Percentiles rank a stretch among this genome's conserved stretches.
phyloP scores from a whole-genome alignment of 2,113 vertebrate species.

The Smithornis capensis region DNA sequence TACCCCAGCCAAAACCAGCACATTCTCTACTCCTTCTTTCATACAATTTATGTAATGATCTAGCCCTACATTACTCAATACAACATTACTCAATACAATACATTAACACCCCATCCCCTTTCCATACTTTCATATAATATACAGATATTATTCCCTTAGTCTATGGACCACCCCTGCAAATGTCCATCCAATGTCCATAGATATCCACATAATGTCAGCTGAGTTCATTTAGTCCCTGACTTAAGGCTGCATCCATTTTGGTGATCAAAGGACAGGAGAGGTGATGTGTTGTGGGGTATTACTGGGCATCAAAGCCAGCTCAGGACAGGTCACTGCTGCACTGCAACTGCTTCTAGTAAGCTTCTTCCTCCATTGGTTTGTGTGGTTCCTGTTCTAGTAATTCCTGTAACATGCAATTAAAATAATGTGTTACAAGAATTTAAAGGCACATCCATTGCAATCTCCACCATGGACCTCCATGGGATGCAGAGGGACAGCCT shows the following conservation, averaged over 20 bases:
- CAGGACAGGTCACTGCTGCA: neutral
- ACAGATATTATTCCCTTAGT: neutral
- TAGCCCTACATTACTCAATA: neutral
- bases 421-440: neutral
- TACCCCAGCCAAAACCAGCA: neutral
- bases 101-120: neutral
- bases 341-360: neutral
- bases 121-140: neutral
- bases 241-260: neutral
- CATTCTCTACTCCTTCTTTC: neutral
- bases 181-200: neutral
- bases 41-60: neutral
- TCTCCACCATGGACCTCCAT: fast-evolving
- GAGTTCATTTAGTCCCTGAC: no score
- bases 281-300: neutral
- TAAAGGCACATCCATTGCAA: neutral
- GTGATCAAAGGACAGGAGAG: neutral
- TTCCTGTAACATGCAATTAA: neutral
- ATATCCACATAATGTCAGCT: neutral
- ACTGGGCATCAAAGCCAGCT: neutral
- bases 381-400: neutral
- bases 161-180: neutral
- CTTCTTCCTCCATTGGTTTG: neutral
- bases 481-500: neutral
- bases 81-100: neutral